These are phyloP conservation scores for Lasius fuliginosus DNA, from an alignment of 2,888 invertebrate genomes.

Conservation along the genomic window DNA sequence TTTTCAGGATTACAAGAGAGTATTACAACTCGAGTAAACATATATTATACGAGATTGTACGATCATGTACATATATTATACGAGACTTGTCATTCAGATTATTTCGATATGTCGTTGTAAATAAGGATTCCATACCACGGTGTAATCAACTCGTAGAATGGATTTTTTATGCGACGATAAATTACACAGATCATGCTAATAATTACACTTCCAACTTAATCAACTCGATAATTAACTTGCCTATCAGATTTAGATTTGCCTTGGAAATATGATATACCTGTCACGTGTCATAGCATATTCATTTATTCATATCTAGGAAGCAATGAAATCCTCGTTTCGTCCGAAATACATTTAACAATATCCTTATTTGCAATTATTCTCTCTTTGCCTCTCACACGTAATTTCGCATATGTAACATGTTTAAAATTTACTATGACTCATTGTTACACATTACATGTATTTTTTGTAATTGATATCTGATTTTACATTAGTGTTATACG, in stretches of 20 bases:
- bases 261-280: slow-evolving; percentile 6
- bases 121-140: slow-evolving; percentile 23
- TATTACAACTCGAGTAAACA: slow-evolving; percentile 12
- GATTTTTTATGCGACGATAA: slow-evolving; percentile 39
- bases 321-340: slow-evolving; percentile 11
- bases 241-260: slow-evolving; percentile 11
- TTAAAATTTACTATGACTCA: neutral
- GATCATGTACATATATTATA: neutral
- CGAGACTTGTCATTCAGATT: slow-evolving; percentile 15
- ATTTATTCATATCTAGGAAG: slow-evolving; percentile 16
- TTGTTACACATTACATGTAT: slow-evolving; percentile 3
- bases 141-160: slow-evolving; percentile 39
- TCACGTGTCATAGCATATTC: neutral
- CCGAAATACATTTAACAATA: neutral
- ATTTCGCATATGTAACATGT: neutral
- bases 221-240: slow-evolving; percentile 43
- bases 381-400: neutral
- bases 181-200: slow-evolving; percentile 37
- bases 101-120: neutral
- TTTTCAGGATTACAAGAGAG: neutral
- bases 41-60: neutral
- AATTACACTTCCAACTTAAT: slow-evolving; percentile 43
- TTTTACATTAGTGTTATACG: neutral
- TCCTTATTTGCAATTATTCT: neutral
- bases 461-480: neutral